Evolutionary conservation across 1,140 invertebrate species (phyloP).

Genomic region (Halyomorpha halys): DNA sequence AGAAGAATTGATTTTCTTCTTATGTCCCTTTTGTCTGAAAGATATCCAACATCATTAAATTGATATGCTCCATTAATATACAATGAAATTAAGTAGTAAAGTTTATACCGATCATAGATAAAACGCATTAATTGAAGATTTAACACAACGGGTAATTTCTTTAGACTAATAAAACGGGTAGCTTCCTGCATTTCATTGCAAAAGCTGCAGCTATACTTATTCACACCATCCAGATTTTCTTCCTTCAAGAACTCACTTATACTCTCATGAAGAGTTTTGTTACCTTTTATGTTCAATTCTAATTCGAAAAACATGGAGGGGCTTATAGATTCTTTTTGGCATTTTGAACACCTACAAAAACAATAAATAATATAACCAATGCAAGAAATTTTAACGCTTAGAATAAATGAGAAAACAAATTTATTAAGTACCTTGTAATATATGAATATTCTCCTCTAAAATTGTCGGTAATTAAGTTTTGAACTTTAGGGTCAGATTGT

Average conservation of each 20-base stretch:
- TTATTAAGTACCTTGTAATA: conserved; percentile 45
- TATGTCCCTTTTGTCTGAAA: conserved; percentile 47
- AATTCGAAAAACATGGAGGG: conserved; percentile 56
- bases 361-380: not conserved
- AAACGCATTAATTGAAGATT: conserved; percentile 59
- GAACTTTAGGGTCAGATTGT: conserved; percentile 37
- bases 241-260: conserved; percentile 53
- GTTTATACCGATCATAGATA: conserved; percentile 50
- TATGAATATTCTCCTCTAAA: conserved; percentile 55
- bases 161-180: conserved; percentile 46
- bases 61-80: conserved; percentile 1
- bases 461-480: conserved; percentile 47
- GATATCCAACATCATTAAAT: conserved; percentile 26
- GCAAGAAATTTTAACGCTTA: not conserved
- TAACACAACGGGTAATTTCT: conserved; percentile 54
- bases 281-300: conserved; percentile 47
- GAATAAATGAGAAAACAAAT: not conserved
- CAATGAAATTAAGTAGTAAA: not conserved
- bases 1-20: conserved; percentile 56
- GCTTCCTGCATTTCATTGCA: conserved; percentile 56
- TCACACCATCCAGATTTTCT: conserved; percentile 53
- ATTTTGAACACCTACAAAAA: conserved; percentile 46
- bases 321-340: conserved; percentile 46
- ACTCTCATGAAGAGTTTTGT: conserved; percentile 48
- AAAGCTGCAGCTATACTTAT: conserved; percentile 52